Evolutionary conservation across 2,888 invertebrate genomes (phyloP), one percentile per base, ranked within the genome.

Genomic region (Tinea trinotella): DNA sequence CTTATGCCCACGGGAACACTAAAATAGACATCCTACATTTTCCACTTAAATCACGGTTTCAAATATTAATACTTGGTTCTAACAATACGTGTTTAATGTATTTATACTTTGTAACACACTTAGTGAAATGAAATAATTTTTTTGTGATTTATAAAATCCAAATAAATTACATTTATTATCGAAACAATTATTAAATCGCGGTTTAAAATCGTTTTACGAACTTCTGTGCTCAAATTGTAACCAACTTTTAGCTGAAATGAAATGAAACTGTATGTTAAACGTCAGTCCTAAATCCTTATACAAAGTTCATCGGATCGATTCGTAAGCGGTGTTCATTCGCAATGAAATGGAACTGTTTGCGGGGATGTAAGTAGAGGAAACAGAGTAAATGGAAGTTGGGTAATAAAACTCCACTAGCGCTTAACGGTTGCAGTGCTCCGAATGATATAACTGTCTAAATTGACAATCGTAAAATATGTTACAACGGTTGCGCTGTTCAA

Each of bases 401-500:
- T 24, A 22, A 50, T 50, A 50, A 50, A 50, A 24, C 50, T 50
- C n/a, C 12, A 24, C 2, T 17, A 19, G 2, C 48, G 50, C 18
- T 50, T 50, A 50, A 50, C 50, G 13, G 50, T 50, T 6, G 24
- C 24, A 50, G n/a, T 7, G 50, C 50, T 2, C 19, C 22, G 24
- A 20, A 22, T 50, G 50, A 50, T 50, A 50, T 50, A 50, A 24
- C 24, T 50, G 50, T 50, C 50, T 13, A 50, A 50, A 50, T 50
- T 50, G 50, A 50, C 50, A 50, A 6, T 50, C 50, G 50, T 50
- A 50, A 50, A 50, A 24, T 50, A 50, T 50, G 50, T 50, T 50
- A 50, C 24, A n/a, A 50, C 20, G 20, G 12, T n/a, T 50, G 50
- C 50, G 3, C 24, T 50, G 24, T 50, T 24, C 12, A 15, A 50